phyloP scores from a whole-genome alignment of 2,888 invertebrate species.

The Elysia crispata region DNA sequence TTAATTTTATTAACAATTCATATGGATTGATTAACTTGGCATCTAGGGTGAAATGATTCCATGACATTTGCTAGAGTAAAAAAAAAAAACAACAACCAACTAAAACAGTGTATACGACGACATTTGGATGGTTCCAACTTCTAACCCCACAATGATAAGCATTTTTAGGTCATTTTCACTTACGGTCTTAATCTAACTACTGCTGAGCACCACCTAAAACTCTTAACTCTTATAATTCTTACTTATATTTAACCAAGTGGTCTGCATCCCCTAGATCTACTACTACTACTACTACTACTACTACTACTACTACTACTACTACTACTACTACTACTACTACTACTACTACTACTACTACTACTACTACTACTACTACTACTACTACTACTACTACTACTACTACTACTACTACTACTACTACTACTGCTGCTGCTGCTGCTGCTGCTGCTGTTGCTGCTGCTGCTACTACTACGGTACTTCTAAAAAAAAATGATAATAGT shows the following conservation, averaged over 20 bases:
- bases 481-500: background rate
- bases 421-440: background rate
- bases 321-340: conserved; percentile 29
- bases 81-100: too few species aligned
- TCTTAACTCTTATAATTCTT: too few species aligned
- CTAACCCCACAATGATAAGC: too few species aligned
- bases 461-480: conserved; percentile 5
- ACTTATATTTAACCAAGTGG: too few species aligned
- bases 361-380: background rate
- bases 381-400: background rate
- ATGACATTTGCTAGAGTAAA: too few species aligned
- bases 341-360: conserved; percentile 15
- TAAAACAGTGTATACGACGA: too few species aligned
- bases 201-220: too few species aligned
- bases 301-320: conserved; percentile 2
- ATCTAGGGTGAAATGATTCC: too few species aligned
- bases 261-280: background rate
- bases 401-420: background rate
- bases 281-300: conserved; percentile 20
- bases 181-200: conserved; percentile 2
- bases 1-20: too few species aligned
- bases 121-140: too few species aligned
- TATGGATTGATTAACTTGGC: too few species aligned
- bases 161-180: too few species aligned
- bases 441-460: background rate